A percentile compares a stretch with the other conserved stretches of the same genome.
These are phyloP conservation scores for Illadopsis cleaveri DNA, from an alignment of 2,113 vertebrate genomes.

Conservation along the genomic window DNA sequence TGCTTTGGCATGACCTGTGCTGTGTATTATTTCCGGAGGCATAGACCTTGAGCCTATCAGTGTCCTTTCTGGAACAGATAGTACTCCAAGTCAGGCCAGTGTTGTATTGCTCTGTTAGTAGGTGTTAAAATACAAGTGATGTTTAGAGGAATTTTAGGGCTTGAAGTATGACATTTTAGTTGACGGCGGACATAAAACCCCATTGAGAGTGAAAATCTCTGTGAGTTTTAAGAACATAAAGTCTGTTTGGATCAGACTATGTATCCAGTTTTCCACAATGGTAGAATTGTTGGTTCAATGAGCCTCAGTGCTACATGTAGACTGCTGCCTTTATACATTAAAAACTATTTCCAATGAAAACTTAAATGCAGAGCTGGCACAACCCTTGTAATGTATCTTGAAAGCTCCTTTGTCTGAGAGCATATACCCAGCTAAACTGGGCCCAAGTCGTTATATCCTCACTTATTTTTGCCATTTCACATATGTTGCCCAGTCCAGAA, in stretches of 20 bases:
- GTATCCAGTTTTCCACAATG: background rate
- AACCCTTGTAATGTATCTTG: background rate
- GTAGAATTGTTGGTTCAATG: background rate
- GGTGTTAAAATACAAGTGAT: background rate
- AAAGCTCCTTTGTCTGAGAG: background rate
- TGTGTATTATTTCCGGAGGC: background rate
- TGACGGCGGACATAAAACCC: background rate
- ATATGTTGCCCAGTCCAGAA: background rate
- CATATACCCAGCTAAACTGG: background rate
- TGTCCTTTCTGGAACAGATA: background rate
- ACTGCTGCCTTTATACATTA: background rate
- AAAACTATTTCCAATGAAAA: background rate
- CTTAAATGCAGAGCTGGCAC: background rate
- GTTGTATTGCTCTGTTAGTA: background rate
- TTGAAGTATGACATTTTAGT: background rate
- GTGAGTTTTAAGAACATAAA: background rate
- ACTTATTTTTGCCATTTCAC: background rate
- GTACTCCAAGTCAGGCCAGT: background rate
- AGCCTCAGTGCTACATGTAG: background rate
- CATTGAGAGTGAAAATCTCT: background rate
- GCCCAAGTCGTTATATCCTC: background rate
- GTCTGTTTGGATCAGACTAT: background rate
- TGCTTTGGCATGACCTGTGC: background rate
- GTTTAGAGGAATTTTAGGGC: background rate
- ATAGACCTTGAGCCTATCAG: rapidly evolving